Conservation (phyloP, 1,140 invertebrate genomes). For the Mylabris phalerata region DNA sequence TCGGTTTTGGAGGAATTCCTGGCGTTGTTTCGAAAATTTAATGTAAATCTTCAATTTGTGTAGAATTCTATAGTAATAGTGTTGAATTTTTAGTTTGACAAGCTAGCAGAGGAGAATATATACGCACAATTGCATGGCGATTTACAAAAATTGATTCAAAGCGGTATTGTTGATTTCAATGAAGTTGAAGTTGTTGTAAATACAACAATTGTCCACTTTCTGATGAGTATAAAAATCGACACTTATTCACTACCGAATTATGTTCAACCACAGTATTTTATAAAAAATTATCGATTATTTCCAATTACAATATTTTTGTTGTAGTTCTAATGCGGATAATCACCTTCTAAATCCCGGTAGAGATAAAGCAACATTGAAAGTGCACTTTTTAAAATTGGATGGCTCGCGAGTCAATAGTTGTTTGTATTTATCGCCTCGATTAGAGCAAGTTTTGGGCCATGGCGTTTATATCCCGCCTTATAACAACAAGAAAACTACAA, state of each 20-base stretch:
- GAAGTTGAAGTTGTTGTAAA: slow-evolving; percentile 40
- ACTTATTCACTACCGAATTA: slow-evolving; percentile 34
- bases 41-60: slow-evolving; percentile 25
- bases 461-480: slow-evolving; percentile 29
- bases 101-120: slow-evolving; percentile 31
- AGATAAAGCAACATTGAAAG: slow-evolving; percentile 29
- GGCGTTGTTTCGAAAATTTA: too few species aligned
- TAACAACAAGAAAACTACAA: slow-evolving; percentile 18
- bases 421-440: slow-evolving; percentile 33
- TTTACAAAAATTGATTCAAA: slow-evolving; percentile 28
- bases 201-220: slow-evolving; percentile 31
- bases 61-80: slow-evolving; percentile 19
- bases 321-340: slow-evolving; percentile 1
- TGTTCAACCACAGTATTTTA: slow-evolving; percentile 24
- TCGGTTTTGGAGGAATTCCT: slow-evolving; percentile 35
- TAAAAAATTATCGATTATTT: neutral
- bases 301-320: neutral
- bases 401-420: slow-evolving; percentile 25
- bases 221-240: slow-evolving; percentile 36
- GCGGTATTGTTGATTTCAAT: slow-evolving; percentile 22
- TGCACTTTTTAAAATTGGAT: slow-evolving; percentile 31
- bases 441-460: slow-evolving; percentile 33
- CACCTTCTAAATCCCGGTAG: slow-evolving; percentile 30
- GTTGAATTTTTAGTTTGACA: slow-evolving; percentile 26
- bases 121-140: slow-evolving; percentile 30